Evolutionary conservation across 2,797 vertebrate genomes (phyloP).

Genomic region (Enteromius fasciolatus): DNA sequence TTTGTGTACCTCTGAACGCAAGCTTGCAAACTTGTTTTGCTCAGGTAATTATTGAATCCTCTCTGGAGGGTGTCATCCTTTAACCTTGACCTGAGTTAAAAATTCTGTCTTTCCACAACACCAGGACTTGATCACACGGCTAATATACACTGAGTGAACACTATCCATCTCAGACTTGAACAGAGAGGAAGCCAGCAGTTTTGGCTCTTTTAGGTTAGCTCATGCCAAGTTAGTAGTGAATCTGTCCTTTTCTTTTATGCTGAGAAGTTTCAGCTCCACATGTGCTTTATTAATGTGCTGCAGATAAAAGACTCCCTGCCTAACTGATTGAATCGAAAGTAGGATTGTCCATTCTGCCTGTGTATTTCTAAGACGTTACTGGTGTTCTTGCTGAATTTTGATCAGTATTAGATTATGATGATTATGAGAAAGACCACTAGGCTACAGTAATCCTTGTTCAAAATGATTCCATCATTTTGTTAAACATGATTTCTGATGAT

Average conservation of each 20-base stretch:
- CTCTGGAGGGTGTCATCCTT: neutral
- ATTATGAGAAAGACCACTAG: neutral
- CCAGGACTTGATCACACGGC: neutral
- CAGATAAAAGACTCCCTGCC: slow-evolving; percentile 26
- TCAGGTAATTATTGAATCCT: neutral
- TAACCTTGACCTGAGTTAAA: slow-evolving; percentile 21
- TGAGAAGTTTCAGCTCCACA: slow-evolving; percentile 3
- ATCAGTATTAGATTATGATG: neutral
- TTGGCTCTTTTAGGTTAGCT: slow-evolving; percentile 9
- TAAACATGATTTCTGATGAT: neutral
- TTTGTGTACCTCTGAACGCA: neutral
- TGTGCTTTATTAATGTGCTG: slow-evolving; percentile 35
- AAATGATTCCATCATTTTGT: neutral
- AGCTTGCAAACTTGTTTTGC: slow-evolving; percentile 2
- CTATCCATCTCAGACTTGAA: neutral
- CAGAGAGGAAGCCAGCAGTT: neutral
- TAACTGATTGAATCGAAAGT: slow-evolving; percentile 29
- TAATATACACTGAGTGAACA: neutral
- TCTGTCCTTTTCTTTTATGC: slow-evolving; percentile 1
- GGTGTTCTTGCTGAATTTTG: neutral
- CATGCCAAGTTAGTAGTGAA: slow-evolving; percentile 11
- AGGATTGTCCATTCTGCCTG: neutral
- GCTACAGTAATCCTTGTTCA: neutral
- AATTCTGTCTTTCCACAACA: neutral
- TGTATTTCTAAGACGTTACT: slow-evolving; percentile 5